Evolutionary conservation across 2,797 vertebrate genomes (phyloP), one percentile per base, ranked within the genome.

Genomic region (Phylloscopus collybita): DNA sequence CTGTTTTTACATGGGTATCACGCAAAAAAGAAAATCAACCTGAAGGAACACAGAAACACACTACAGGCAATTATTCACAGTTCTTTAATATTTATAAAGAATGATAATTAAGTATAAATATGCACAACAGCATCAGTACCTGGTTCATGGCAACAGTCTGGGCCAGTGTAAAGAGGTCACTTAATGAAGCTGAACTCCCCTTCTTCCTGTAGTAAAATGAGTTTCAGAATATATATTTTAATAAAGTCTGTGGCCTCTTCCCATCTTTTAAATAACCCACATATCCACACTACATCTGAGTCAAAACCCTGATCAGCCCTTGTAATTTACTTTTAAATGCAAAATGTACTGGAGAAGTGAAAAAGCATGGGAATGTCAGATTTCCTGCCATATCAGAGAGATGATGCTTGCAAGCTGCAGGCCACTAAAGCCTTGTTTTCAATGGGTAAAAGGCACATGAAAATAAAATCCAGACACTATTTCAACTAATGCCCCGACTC

Each of bases 101-200:
- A 79, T 22, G 6, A n/a, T 34, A 75, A 78, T 50, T 36, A 91
- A 45, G 36, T 40, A 62, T 45, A 69, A 79, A 38, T 32, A 72
- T 10, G 21, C 8, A 80, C 11, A 74, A 59, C 1, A 54, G 38
- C 20, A 54, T 27, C 69, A 36, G 22, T 97, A 98, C 98, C 97
- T 97, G 98, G 47, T 44, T 95, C 69, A 95, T 97, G 13, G 98
- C 97, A 23, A 97, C 96, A 21, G 98, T 97, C 6, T 98, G 98
- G 87, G 95, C 97, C 27, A 98, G 74, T 32, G 61, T 96, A 59
- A 98, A 97, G 75, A 99, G 80, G 34, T 99, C 98, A 38, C 98
- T 98, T 30, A 97, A 95, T 8, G 99, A 99, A 80, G 97, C 95
- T 54, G 98, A 98, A 61, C 32, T 94, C 64, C 95, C 97, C 80